These are phyloP conservation scores for Caenorhabditis remanei DNA, from an alignment of 1,140 invertebrate genomes.

Conservation along the genomic window DNA sequence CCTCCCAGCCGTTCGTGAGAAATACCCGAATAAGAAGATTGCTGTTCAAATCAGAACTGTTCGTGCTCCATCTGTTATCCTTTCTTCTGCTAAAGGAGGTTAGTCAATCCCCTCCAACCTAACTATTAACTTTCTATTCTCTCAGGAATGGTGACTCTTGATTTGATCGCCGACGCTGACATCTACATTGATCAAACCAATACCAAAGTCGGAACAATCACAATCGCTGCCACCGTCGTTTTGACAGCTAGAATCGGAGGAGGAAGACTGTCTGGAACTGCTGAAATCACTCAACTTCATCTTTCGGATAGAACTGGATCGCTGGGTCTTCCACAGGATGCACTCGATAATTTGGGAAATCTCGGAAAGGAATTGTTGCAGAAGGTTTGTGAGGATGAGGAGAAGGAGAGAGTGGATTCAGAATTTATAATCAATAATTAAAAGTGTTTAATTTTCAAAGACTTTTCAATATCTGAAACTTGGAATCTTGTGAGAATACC, in stretches of 20 bases:
- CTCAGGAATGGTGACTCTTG: conserved; percentile 69
- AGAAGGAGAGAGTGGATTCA: conserved; percentile 26
- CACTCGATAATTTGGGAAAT: conserved; percentile 76
- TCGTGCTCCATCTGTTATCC: conserved; percentile 73
- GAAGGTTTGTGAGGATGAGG: conserved; percentile 62
- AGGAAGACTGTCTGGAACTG: conserved; percentile 65
- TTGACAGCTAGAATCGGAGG: conserved; percentile 69
- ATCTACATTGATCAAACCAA: conserved; percentile 77
- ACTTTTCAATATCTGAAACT: too few relatives aligned
- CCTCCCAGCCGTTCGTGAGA: conserved; percentile 75
- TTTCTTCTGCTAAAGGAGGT: conserved; percentile 72
- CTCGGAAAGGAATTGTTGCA: conserved; percentile 76
- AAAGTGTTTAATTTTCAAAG: too few relatives aligned
- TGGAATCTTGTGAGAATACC: too few relatives aligned
- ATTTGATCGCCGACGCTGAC: conserved; percentile 74
- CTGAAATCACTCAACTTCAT: conserved; percentile 73
- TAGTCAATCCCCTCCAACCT: background rate
- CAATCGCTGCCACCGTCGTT: conserved; percentile 70
- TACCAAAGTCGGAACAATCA: conserved; percentile 71
- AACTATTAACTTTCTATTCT: background rate
- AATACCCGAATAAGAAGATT: conserved; percentile 75
- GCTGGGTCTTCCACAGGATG: conserved; percentile 77
- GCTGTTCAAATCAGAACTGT: conserved; percentile 71
- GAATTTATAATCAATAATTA: too few relatives aligned
- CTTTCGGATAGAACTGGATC: conserved; percentile 69